Evolutionary conservation across 2,797 vertebrate species (phyloP).

Genomic region (Gallirallus australis): DNA sequence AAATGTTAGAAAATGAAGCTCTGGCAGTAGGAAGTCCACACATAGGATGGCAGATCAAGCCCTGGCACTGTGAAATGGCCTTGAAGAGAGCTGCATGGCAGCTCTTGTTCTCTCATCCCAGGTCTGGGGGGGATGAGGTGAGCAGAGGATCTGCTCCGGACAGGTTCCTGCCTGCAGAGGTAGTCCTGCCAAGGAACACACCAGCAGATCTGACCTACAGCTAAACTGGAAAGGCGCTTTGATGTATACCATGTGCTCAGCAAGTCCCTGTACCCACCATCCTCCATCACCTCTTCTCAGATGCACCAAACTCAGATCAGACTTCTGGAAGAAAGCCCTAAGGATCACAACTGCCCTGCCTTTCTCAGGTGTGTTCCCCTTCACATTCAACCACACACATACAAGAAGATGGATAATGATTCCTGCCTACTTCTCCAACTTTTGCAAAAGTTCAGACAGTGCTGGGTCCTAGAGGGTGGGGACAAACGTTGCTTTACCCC

Average conservation of each 20-base stretch:
- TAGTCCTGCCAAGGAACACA: not conserved
- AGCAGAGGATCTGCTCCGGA: not conserved
- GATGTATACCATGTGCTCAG: not conserved
- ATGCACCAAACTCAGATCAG: not conserved
- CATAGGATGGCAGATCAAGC: not conserved
- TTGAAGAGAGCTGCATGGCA: not conserved
- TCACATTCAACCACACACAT: rapidly evolving
- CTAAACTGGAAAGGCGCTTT: not conserved
- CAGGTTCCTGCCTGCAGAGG: not conserved
- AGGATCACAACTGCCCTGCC: not conserved
- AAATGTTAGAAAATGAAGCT: not conserved
- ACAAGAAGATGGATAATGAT: rapidly evolving
- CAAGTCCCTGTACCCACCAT: not conserved
- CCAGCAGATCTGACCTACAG: not conserved
- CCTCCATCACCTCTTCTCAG: not conserved
- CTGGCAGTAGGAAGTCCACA: not conserved
- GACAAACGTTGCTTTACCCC: not conserved
- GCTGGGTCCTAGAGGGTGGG: not conserved
- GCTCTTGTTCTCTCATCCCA: rapidly evolving
- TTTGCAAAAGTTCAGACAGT: not conserved
- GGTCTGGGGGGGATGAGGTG: not conserved
- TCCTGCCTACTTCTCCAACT: not conserved
- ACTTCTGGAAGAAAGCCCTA: not conserved
- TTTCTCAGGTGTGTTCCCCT: not conserved
- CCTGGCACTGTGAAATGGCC: not conserved